Conservation (phyloP, 2,888 invertebrate species). For the Coenonympha glycerion region DNA sequence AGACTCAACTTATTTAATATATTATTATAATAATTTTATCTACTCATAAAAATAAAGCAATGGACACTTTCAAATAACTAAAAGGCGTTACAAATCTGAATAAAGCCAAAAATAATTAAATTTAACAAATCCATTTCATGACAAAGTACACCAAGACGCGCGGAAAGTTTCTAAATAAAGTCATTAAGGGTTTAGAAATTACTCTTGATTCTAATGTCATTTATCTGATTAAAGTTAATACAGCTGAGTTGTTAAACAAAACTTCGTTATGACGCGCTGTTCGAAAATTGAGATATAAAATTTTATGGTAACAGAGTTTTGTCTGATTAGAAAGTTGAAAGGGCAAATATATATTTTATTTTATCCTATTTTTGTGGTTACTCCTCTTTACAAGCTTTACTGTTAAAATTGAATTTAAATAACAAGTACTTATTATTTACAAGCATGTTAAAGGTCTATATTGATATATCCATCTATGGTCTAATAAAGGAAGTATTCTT, state of each 20-base stretch:
- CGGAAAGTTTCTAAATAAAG: slow-evolving; percentile 11
- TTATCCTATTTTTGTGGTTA: no score
- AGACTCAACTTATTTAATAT: background rate
- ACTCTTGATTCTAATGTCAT: slow-evolving; percentile 13
- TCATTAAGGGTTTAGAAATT: slow-evolving; percentile 11
- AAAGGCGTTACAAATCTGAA: slow-evolving; percentile 2
- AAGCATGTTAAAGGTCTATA: no score
- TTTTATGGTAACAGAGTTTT: slow-evolving; percentile 11
- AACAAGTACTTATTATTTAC: no score
- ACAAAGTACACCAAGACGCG: slow-evolving; percentile 8
- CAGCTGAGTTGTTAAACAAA: slow-evolving; percentile 12
- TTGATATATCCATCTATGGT: no score
- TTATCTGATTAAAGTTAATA: slow-evolving; percentile 13
- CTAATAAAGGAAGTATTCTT: no score
- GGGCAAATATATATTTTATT: background rate
- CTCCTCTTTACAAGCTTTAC: no score
- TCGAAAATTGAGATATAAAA: slow-evolving; percentile 5
- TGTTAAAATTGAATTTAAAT: no score
- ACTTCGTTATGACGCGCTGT: slow-evolving; percentile 9
- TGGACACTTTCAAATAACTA: background rate
- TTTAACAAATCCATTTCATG: slow-evolving; percentile 8
- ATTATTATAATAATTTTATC: no score
- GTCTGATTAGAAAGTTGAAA: background rate
- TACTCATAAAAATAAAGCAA: background rate
- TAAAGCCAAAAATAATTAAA: slow-evolving; percentile 6